Percentiles rank a stretch among this genome's conserved stretches.
Conservation (phyloP, 2,113 vertebrate genomes). For the Cacatua alba region DNA sequence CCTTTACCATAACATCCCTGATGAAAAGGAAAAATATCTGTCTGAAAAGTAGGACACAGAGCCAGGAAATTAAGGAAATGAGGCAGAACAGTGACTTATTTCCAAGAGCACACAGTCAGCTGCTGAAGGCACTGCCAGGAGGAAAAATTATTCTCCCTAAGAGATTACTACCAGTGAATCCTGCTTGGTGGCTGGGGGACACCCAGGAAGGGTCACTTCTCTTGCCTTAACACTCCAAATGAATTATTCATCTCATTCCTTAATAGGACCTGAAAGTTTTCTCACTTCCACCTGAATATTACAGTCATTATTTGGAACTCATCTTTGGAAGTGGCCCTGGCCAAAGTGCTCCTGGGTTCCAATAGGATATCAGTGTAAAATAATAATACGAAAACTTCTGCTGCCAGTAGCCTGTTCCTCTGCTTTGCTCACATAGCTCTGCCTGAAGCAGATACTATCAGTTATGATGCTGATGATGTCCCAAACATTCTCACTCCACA, state of each 20-base stretch:
- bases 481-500: neutral
- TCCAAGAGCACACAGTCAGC: conserved; percentile 1
- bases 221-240: neutral
- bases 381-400: neutral
- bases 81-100: conserved; percentile 4
- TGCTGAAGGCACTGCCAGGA: neutral
- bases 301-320: neutral
- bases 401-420: neutral
- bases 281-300: neutral
- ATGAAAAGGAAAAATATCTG: conserved; percentile 7
- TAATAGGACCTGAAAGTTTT: neutral
- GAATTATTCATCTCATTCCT: neutral
- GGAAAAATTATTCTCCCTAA: neutral
- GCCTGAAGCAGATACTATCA: neutral
- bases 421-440: neutral
- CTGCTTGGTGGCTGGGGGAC: neutral
- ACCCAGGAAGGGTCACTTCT: neutral
- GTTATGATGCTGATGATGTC: neutral
- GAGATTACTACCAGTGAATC: neutral
- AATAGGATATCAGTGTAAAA: neutral
- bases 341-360: neutral
- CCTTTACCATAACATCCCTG: neutral
- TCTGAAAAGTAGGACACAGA: conserved; percentile 12
- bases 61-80: conserved; percentile 50
- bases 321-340: neutral